These are phyloP conservation scores for Agonum fuliginosum DNA, from an alignment of 2,888 invertebrate genomes.

Conservation along the genomic window DNA sequence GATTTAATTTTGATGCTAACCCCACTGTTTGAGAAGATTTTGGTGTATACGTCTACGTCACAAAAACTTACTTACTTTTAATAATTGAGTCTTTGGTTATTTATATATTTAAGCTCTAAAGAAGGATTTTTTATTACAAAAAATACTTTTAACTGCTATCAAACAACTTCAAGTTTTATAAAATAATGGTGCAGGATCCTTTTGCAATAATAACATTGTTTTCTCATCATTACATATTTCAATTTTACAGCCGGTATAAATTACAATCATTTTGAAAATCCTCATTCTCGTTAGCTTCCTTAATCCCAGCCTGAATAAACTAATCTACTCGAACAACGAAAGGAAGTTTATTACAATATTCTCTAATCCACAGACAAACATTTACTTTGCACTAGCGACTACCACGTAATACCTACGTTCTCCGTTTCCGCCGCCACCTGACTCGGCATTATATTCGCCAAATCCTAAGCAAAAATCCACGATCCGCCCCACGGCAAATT, in stretches of 20 bases:
- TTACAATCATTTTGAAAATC: constrained; percentile 1
- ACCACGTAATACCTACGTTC: not conserved
- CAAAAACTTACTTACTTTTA: too few relatives aligned
- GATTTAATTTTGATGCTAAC: too few relatives aligned
- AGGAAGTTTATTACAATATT: constrained; percentile 38
- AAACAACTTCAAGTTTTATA: too few relatives aligned
- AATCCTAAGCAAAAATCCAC: not conserved
- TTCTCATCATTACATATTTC: too few relatives aligned
- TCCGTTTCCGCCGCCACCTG: not conserved
- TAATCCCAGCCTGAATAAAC: constrained; percentile 8
- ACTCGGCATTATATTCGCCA: constrained; percentile 9
- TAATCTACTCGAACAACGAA: constrained; percentile 15
- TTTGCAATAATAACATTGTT: too few relatives aligned
- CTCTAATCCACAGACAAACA: constrained; percentile 36
- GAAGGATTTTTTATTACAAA: too few relatives aligned
- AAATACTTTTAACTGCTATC: too few relatives aligned
- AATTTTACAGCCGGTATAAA: not conserved
- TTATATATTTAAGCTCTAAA: too few relatives aligned
- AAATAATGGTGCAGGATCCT: too few relatives aligned
- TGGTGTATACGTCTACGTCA: too few relatives aligned
- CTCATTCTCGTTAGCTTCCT: constrained; percentile 1
- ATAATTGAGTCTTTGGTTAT: too few relatives aligned
- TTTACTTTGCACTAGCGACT: constrained; percentile 31
- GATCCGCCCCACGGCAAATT: not conserved
- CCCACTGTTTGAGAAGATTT: too few relatives aligned